Evolutionary conservation across 2,113 vertebrate species (phyloP).

Genomic region (Aviceda subcristata): DNA sequence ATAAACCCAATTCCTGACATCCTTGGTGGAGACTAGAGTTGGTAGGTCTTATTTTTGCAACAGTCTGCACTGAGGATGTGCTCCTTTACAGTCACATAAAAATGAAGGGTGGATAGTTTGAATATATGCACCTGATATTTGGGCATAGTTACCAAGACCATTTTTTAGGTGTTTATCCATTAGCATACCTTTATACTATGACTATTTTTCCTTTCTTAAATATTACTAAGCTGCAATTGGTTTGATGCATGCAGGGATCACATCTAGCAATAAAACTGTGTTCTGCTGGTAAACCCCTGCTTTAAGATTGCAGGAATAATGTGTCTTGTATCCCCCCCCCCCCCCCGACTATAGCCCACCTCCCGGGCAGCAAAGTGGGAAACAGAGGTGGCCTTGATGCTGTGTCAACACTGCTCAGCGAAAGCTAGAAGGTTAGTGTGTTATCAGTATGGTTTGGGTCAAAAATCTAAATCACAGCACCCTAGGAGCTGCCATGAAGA

Average conservation of each 20-base stretch:
- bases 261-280: not conserved
- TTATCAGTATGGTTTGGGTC: not conserved
- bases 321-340: too few relatives aligned
- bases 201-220: not conserved
- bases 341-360: not conserved
- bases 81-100: not conserved
- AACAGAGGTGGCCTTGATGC: fast-evolving
- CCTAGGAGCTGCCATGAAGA: not conserved
- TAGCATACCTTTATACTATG: not conserved
- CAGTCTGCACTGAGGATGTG: not conserved
- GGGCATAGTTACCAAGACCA: not conserved
- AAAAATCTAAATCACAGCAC: not conserved
- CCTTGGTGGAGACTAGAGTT: not conserved
- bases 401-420: not conserved
- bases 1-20: not conserved
- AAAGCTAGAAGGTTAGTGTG: not conserved
- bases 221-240: not conserved
- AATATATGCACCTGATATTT: not conserved
- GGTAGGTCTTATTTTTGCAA: not conserved
- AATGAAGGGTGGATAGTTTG: not conserved
- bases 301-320: not conserved
- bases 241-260: not conserved
- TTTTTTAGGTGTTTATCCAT: not conserved
- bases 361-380: not conserved
- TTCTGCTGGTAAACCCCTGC: not conserved